Base-by-base conservation (phyloP, 2,888 invertebrate genomes). In the Steinernema carpocapsae region DNA sequence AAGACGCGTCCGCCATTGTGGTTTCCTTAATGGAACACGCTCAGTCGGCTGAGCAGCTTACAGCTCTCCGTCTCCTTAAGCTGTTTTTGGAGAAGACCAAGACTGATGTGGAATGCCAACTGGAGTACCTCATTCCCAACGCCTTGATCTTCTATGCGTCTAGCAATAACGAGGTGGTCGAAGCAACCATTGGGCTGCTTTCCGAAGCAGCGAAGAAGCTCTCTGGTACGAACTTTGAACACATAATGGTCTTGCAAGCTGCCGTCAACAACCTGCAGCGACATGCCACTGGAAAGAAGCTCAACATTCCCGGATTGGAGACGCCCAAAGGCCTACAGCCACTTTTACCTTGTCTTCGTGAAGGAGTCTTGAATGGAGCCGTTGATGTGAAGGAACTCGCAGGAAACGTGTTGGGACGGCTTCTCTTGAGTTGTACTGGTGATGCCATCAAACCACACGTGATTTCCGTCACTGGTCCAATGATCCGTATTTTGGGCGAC, bases 331-430 rank as follows among this genome's bases (percentile, higher is more conserved):
- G 94, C 74, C 94, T 97, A 74, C 92, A 94, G 1, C 96, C 97
- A 10, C 92, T 99, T 77, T 90, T 97, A 78, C 95, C 95, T 0
- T 92, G 97, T 75, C 96, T 97, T 91, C 92, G 97, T 64, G 97
- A 99, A 90, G 94, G 96, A 0, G 93, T 99, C 87, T 90, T 99
- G 64, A 95, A 94, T 89, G 97, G 97, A 0, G 91, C 93, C 75
- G 94, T 95, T 0, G 97, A 97, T 81, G 92, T 94, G 88, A 97
- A 97, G 88, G 97, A 97, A 89, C 93, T 93, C 79, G 96, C 97
- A 0, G 94, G 97, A 7, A 92, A 94, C 87, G 95, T 95, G 79
- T 90, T 97, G 83, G 93, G 93, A 72, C 92, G 92, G 88, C 91
- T 94, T 19, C 94, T 95, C 86, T 42, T 37, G 19, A n/a, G 71